Base-by-base conservation (phyloP, 2,113 vertebrate species). In the Ancistrus triradiatus region DNA sequence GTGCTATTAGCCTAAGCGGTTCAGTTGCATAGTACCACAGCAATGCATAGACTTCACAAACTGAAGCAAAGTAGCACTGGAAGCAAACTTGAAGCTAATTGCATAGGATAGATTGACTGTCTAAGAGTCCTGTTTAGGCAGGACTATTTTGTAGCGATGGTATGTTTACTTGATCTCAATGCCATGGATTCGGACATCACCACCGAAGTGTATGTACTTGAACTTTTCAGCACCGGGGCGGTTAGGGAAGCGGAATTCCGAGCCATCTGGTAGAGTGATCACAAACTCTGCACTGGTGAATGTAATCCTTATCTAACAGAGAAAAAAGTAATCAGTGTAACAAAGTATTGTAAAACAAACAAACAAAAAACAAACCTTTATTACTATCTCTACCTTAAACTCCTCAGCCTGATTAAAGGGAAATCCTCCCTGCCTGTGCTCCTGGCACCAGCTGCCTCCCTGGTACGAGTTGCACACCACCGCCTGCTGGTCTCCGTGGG, bases 401-500 rank as follows among this genome's bases (percentile, higher is more conserved):
- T 83, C 75, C 63, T 84, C 68, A 2, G 79, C 86, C 24, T 55
- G 66, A 0, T 59, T 70, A 74, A 90, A 89, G 14, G 88, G 85
- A 62, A 90, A 90, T 33, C 31, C 37, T 24, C 55, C 73, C 14
- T 69, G 74, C 1, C 85, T 77, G 2, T 69, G 47, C 68, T 86
- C 85, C 64, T 83, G 65, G 7, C 85, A 80, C 87, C 86, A 89
- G 13, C 2, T 69, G 19, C 84, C 87, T 0, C 27, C 77, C 43
- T 80, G 64, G 44, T 59, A 87, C 2, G 87, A 88, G 79, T 90
- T 90, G 59, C 82, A 88, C 15, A 89, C 83, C 4, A 89, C 51
- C 0, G 62, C 15, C 1, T 74, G 77, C 58, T 79, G 66, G 3
- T 87, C 84, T 18, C 85, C 87, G 0, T 84, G 73, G 58, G 78